Base-by-base conservation (phyloP, 2,888 invertebrate species). In the Tetranychus piercei region DNA sequence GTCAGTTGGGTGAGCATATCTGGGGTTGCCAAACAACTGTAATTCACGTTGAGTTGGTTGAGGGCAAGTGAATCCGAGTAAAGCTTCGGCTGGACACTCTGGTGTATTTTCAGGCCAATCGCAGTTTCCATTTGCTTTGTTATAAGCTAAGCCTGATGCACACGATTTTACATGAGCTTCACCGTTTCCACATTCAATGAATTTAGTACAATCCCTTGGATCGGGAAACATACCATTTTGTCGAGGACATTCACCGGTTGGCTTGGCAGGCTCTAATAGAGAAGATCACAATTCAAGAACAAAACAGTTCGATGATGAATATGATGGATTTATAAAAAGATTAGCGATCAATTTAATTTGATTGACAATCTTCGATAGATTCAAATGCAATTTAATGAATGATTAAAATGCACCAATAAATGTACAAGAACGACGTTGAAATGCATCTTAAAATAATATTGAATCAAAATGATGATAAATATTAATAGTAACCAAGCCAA, bases 1-100 rank as follows among this genome's bases (percentile, higher is more conserved):
- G 67, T 78, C 78, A 18, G 70, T 75, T 11, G 76, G 76, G 75
- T 76, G 76, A 18, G 78, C 75, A 44, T 77, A 77, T 9, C 77
- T 75, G 11, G 77, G 76, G 4, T 77, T 74, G 18, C 75, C 76
- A 20, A 75, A 76, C 6, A 76, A 75, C 34, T 74, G 73, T 2
- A 77, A 55, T 11, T 77, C 77, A 11, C 73, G 55, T 44, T 71
- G 71, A 1, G 76, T 76, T 45, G 77, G 76, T 23, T 74, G 74
- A 1, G 77, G 77, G 23, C 77, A 77, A 11, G 65, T 73, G 72
- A 77, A 77, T 6, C 75, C 45, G 0, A 77, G 72, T 4, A 64
- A 44, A 15, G 73, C 34, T 64, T 73, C 65, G 7, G 55, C 15
- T 43, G 73, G 34, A 55, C 65, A 64, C 8, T 64, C 73, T 9